A percentile compares a stretch with the other conserved stretches of the same genome.
Conservation (phyloP, 2,888 invertebrate species). For the Monoplex corrugatus region DNA sequence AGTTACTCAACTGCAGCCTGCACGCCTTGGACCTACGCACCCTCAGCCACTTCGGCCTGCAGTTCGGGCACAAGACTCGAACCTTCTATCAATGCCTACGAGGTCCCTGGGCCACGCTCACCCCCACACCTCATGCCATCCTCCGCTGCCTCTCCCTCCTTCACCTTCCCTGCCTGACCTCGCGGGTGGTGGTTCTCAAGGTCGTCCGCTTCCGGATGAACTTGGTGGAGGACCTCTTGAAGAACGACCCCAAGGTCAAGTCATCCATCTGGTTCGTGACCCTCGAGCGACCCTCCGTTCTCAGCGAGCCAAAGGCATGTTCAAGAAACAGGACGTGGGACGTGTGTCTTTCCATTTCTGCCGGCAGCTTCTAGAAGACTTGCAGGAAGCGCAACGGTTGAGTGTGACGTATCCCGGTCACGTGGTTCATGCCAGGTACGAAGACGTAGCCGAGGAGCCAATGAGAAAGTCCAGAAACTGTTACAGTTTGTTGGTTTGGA, state of each 20-base stretch:
- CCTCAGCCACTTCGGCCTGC: slow-evolving; percentile 20
- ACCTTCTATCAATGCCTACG: background rate
- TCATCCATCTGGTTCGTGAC: slow-evolving; percentile 55
- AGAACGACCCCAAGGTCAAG: slow-evolving; percentile 51
- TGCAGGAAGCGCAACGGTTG: background rate
- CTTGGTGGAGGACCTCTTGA: slow-evolving; percentile 35
- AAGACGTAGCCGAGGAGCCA: slow-evolving; percentile 50
- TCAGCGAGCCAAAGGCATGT: slow-evolving; percentile 30
- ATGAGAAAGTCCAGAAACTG: slow-evolving; percentile 34
- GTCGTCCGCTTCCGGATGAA: slow-evolving; percentile 49
- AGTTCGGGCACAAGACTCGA: slow-evolving; percentile 12
- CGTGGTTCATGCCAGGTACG: slow-evolving; percentile 51
- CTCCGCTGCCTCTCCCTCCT: slow-evolving; percentile 40
- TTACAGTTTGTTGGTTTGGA: slow-evolving; percentile 45
- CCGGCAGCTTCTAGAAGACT: no score
- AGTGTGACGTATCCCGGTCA: slow-evolving; percentile 26
- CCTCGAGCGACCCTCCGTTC: slow-evolving; percentile 50
- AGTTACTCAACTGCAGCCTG: slow-evolving; percentile 23
- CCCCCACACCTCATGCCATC: background rate
- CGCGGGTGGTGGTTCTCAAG: slow-evolving; percentile 45
- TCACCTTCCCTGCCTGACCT: slow-evolving; percentile 18
- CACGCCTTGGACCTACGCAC: background rate
- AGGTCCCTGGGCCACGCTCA: background rate
- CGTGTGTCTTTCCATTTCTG: background rate
- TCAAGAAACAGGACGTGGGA: background rate